Percentiles rank a stretch among this genome's conserved stretches.
These are phyloP conservation scores for Phania funesta DNA, from an alignment of 2,888 invertebrate species.

Conservation along the genomic window DNA sequence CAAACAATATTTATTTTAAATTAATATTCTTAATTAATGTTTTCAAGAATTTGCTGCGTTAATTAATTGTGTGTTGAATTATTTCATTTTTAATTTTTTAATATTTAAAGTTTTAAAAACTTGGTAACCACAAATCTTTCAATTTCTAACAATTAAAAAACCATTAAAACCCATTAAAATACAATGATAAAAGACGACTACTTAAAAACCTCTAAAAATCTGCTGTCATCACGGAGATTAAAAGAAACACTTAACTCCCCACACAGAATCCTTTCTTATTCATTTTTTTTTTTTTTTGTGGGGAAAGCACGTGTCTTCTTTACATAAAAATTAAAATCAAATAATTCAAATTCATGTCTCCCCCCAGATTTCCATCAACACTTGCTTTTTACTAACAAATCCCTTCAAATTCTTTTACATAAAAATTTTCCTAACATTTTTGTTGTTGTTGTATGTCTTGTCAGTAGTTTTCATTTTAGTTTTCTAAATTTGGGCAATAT, in stretches of 20 bases:
- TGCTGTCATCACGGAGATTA: constrained; percentile 23
- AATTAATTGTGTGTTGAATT: background rate
- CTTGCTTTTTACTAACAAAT: constrained; percentile 55
- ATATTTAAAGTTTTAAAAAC: background rate
- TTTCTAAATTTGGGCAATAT: constrained; percentile 44
- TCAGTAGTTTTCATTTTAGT: constrained; percentile 9
- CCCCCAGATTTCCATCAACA: constrained; percentile 55
- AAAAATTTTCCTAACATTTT: background rate
- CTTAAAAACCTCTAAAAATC: constrained; percentile 34
- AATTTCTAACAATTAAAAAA: constrained; percentile 59
- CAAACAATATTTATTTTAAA: background rate
- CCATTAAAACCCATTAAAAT: constrained; percentile 58
- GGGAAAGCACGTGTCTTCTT: constrained; percentile 47
- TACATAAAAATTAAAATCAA: background rate
- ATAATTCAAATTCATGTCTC: constrained; percentile 1
- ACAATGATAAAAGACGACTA: constrained; percentile 34
- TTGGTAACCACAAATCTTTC: constrained; percentile 57
- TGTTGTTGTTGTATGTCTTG: background rate
- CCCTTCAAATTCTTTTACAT: constrained; percentile 2
- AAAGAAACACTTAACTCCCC: background rate
- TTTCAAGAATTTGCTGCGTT: background rate
- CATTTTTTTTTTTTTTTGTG: background rate
- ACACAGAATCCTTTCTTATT: constrained; percentile 15
- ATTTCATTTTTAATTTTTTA: background rate
- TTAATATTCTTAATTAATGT: background rate